These are phyloP conservation scores for Nothocercus nigrocapillus DNA, from an alignment of 2,113 vertebrate genomes.

Conservation along the genomic window DNA sequence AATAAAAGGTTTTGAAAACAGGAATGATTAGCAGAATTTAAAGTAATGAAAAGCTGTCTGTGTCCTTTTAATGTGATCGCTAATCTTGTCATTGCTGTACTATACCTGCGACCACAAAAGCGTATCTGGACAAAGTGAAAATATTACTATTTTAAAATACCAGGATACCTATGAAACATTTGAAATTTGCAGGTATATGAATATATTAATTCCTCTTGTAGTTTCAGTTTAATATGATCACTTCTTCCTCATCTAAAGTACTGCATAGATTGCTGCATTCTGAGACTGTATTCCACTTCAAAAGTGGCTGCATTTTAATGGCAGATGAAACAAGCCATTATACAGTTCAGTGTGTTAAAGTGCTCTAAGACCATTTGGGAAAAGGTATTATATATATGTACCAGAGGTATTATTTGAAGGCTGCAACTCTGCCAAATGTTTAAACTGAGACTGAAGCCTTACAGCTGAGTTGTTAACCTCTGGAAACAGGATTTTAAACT, in stretches of 20 bases:
- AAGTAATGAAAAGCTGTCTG: background rate
- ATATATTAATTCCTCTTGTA: background rate
- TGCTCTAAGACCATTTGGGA: background rate
- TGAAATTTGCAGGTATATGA: background rate
- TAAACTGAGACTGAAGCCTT: constrained; percentile 53
- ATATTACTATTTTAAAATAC: background rate
- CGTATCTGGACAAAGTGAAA: background rate
- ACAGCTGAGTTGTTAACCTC: constrained; percentile 53
- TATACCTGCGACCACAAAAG: background rate
- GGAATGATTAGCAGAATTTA: background rate
- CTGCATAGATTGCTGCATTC: background rate
- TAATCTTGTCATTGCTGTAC: background rate
- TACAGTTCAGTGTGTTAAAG: background rate
- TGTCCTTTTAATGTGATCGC: background rate
- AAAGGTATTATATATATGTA: background rate
- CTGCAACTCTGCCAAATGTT: constrained; percentile 31
- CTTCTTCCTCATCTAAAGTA: background rate
- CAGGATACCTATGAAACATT: background rate
- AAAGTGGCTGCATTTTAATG: background rate
- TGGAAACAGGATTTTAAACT: constrained; percentile 46
- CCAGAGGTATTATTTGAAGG: constrained; percentile 36
- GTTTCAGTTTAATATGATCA: background rate
- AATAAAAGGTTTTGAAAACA: background rate
- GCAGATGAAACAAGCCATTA: background rate
- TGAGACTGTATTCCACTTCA: background rate